Base-by-base conservation (phyloP, 2,888 invertebrate species). In the Eutolmus rufibarbis region DNA sequence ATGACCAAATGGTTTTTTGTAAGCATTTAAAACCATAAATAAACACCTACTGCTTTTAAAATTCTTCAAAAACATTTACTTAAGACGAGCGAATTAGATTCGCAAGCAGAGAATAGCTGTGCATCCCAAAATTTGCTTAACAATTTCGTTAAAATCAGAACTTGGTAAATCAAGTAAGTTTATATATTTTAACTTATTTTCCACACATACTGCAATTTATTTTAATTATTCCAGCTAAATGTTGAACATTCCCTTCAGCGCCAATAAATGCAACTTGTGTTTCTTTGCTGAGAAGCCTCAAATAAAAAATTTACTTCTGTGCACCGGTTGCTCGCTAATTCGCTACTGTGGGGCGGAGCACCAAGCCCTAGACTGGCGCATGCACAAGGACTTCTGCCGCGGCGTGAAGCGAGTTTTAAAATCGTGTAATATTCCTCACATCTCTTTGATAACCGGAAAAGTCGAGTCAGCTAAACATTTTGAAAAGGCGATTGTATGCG, bases 311-410 rank as follows among this genome's bases (percentile, higher is more conserved):
- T 46, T 87, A 19, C 34, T 77, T 43, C 93, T 94, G 89, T 96
- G 96, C 91, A 93, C 94, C 12, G 94, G 93, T 9, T 96, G 96
- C 90, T 94, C 94, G 89, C 90, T 93, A 28, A 94, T 94, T 9
- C 93, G 94, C 56, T 96, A 96, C 91, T 96, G 96, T 91, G 92
- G 92, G 87, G 93, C 93, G 88, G 94, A 94, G 14, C 96, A 96
- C 91, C 95, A 96, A 90, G 94, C 94, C 82, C 90, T 93, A 56
- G 94, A 96, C 90, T 96, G 95, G 95, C 94, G 94, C 78, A 91
- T 91, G 0, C 96, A 96, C 90, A 95, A 94, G 89, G 90, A 90
- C 3, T 89, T 92, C 16, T 96, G 96, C 90, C 92, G 93, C 66
- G 93, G 95, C 0, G 84, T 91, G 0, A 88, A 87, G 2, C 88